A percentile compares a stretch with the other conserved stretches of the same genome.
These are phyloP conservation scores for Onychostoma macrolepis DNA, from an alignment of 2,113 vertebrate genomes.

Conservation along the genomic window DNA sequence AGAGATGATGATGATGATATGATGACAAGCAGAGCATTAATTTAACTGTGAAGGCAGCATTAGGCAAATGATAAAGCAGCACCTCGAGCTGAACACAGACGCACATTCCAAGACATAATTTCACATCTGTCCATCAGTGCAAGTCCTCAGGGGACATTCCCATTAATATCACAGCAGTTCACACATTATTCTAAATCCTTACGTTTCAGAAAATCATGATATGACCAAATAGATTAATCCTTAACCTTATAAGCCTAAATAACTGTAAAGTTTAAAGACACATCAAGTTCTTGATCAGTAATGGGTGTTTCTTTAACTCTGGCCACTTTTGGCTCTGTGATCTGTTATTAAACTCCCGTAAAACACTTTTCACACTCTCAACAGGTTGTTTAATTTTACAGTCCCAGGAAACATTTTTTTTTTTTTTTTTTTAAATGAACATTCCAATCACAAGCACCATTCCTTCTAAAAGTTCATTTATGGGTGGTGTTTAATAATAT, in stretches of 20 bases:
- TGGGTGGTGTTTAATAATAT: not conserved
- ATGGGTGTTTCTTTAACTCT: not conserved
- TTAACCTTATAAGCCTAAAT: not conserved
- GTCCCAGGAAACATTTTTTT: not conserved
- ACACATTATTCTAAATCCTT: not conserved
- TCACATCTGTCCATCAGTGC: slow-evolving; percentile 14
- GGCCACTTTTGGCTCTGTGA: not conserved
- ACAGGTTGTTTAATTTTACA: not conserved
- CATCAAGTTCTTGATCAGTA: not conserved
- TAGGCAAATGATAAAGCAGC: not conserved
- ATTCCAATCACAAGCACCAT: not conserved
- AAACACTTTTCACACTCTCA: not conserved
- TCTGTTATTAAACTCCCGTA: not conserved
- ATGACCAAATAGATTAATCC: not conserved
- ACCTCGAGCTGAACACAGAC: not conserved
- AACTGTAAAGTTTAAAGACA: no score
- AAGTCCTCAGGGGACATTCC: not conserved
- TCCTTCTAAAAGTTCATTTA: not conserved
- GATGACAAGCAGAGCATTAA: not conserved
- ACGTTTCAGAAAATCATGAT: not conserved
- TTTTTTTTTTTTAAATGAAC: not conserved
- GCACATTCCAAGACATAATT: not conserved
- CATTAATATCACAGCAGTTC: not conserved
- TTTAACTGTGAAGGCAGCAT: not conserved
- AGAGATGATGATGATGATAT: not conserved